These are phyloP conservation scores for Porphyrio hochstetteri DNA, from an alignment of 2,113 vertebrate species.

Conservation along the genomic window DNA sequence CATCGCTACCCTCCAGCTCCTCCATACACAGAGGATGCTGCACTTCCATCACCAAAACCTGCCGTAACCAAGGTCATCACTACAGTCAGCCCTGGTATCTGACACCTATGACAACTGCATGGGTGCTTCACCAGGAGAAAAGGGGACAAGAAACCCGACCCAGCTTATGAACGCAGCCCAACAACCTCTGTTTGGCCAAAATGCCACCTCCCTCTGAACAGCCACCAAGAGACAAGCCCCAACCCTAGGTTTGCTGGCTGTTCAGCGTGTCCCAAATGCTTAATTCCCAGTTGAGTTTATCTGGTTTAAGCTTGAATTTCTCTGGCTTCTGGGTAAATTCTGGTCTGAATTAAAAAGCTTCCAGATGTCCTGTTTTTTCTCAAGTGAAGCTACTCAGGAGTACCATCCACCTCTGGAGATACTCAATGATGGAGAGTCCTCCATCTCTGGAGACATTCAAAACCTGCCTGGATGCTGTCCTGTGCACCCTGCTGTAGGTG, in stretches of 20 bases:
- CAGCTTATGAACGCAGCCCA: background rate
- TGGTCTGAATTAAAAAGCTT: background rate
- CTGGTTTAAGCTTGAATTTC: background rate
- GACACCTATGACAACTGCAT: background rate
- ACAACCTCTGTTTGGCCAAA: background rate
- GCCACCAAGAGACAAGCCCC: background rate
- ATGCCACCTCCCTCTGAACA: background rate
- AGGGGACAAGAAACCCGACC: background rate
- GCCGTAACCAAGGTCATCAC: rapidly evolving
- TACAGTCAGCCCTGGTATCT: background rate
- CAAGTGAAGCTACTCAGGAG: background rate
- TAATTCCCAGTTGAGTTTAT: background rate
- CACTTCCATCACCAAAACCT: background rate
- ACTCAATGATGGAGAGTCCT: too few species aligned
- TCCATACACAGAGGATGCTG: background rate
- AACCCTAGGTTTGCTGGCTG: rapidly evolving
- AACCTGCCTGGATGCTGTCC: too few species aligned
- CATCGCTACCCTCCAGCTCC: background rate
- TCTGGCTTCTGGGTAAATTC: background rate
- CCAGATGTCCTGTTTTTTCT: background rate
- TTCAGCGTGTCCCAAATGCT: background rate
- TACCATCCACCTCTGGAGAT: too few species aligned
- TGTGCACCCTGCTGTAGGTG: too few species aligned
- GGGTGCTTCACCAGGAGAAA: background rate
- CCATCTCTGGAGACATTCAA: too few species aligned